These are phyloP conservation scores for Malthinus flaveolus DNA, from an alignment of 2,888 invertebrate genomes.

Conservation along the genomic window DNA sequence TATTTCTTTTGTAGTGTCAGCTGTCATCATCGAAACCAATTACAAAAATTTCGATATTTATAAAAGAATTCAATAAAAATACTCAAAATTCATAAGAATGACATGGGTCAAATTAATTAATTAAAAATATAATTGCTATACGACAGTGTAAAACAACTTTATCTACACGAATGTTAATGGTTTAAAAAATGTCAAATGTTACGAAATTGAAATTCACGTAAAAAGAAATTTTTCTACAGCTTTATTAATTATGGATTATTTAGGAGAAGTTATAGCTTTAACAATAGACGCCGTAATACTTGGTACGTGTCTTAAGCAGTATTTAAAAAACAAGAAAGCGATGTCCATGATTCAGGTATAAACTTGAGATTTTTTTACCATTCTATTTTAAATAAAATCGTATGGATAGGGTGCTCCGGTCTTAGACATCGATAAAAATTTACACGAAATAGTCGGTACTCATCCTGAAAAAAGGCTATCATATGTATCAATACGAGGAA, in stretches of 20 bases:
- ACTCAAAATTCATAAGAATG: no score
- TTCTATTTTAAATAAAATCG: not conserved
- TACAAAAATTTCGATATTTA: no score
- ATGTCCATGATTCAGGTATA: constrained; percentile 71
- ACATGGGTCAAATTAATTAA: no score
- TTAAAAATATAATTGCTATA: no score
- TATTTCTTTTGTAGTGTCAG: no score
- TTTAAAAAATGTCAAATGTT: no score
- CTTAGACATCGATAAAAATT: constrained; percentile 65
- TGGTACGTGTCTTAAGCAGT: constrained; percentile 73
- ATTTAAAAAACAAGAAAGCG: constrained; percentile 74
- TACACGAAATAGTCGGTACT: constrained; percentile 65
- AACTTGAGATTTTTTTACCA: not conserved
- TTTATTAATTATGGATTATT: constrained; percentile 67
- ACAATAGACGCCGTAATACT: constrained; percentile 76
- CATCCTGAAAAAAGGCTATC: constrained; percentile 68
- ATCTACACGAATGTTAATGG: no score
- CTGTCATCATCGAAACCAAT: no score
- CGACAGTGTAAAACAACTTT: no score
- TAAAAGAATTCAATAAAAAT: no score
- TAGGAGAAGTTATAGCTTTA: constrained; percentile 74
- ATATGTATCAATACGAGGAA: constrained; percentile 76
- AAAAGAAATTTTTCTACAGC: not conserved
- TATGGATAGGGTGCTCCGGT: constrained; percentile 68
- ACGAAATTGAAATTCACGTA: no score